Conservation (phyloP, 2,797 vertebrate species). For the Alcedo quadribrachys region DNA sequence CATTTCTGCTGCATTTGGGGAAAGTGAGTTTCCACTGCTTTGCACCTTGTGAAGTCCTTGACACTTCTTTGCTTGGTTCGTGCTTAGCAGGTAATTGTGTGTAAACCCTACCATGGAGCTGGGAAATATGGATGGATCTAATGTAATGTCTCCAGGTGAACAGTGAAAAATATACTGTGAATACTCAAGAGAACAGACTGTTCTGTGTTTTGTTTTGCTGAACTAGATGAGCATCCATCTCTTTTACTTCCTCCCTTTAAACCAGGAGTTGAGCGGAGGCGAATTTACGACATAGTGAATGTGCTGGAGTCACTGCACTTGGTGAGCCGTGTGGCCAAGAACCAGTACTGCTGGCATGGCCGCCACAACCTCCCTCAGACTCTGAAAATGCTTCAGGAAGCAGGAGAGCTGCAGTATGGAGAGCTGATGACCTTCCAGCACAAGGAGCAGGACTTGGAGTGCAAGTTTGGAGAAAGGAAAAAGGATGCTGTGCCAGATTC, state of each 20-base stretch:
- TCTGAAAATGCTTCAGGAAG: conserved; percentile 83
- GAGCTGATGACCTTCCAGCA: conserved; percentile 84
- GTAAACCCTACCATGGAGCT: background rate
- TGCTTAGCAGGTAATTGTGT: background rate
- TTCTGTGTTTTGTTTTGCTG: background rate
- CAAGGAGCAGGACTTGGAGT: conserved; percentile 75
- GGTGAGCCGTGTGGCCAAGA: conserved; percentile 92
- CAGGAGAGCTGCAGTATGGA: conserved; percentile 87
- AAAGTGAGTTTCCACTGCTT: background rate
- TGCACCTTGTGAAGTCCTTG: background rate
- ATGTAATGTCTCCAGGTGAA: background rate
- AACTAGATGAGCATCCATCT: background rate
- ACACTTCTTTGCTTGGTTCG: background rate
- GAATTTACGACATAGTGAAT: conserved; percentile 95
- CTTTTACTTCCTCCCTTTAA: background rate
- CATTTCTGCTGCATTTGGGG: background rate
- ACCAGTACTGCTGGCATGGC: conserved; percentile 93
- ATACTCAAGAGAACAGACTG: background rate
- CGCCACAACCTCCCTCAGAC: conserved; percentile 84
- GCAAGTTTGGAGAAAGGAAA: conserved; percentile 68
- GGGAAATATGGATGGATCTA: background rate
- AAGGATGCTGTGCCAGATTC: conserved; percentile 62
- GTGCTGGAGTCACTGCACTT: conserved; percentile 92
- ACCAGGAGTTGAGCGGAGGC: conserved; percentile 90
- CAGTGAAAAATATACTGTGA: background rate